Conservation (phyloP, 30 jellyfish, hydroid and myxozoan species). For the Haliclystus octoradiatus region DNA sequence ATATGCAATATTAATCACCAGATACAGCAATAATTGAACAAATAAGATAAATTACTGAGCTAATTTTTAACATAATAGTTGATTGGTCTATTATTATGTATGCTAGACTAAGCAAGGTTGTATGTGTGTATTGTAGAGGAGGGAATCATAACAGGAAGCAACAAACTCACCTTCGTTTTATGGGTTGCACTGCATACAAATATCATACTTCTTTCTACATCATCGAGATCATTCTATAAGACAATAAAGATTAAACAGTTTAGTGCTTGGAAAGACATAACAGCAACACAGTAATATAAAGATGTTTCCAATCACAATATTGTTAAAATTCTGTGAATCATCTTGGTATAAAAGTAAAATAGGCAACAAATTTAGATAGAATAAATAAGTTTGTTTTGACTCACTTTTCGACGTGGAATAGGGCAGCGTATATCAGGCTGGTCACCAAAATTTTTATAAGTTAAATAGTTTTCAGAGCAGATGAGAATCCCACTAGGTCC, state of each 20-base stretch:
- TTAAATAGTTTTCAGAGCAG: slow-evolving; percentile 89
- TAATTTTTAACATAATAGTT: background rate
- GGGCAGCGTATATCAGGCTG: slow-evolving; percentile 86
- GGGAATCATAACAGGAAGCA: background rate
- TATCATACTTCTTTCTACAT: slow-evolving; percentile 83
- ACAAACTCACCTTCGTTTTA: slow-evolving; percentile 69
- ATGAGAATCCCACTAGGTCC: slow-evolving; percentile 98
- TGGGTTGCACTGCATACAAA: slow-evolving; percentile 93
- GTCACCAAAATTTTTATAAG: slow-evolving; percentile 89
- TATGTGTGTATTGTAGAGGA: background rate
- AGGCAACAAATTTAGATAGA: background rate
- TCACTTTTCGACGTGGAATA: slow-evolving; percentile 91
- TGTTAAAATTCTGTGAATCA: too few species aligned
- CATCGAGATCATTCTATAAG: slow-evolving; percentile 89
- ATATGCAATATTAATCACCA: too few species aligned
- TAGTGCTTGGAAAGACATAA: too few species aligned
- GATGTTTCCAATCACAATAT: too few species aligned
- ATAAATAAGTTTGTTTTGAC: too few species aligned
- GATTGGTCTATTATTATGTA: background rate
- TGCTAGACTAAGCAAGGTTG: background rate
- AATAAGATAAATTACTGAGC: background rate
- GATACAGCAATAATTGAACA: background rate
- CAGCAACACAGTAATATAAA: too few species aligned
- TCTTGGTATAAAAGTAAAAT: background rate
- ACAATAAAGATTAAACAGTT: too few species aligned